Percentiles rank a stretch among this genome's conserved stretches.
These are phyloP conservation scores for Neofelis nebulosa DNA, from an alignment of 2,113 vertebrate genomes.

Conservation along the genomic window DNA sequence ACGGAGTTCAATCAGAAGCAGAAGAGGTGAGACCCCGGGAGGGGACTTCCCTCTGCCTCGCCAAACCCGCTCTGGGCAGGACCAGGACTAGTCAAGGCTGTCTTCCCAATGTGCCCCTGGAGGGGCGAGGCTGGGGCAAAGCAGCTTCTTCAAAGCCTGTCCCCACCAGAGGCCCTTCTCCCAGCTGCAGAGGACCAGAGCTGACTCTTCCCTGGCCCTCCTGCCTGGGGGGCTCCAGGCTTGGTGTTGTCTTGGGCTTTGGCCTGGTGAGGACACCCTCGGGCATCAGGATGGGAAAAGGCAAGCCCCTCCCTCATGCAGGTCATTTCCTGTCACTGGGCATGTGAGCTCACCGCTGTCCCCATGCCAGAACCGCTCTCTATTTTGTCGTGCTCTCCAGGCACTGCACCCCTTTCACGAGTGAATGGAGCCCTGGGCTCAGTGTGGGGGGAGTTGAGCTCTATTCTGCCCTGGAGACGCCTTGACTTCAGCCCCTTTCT, in stretches of 20 bases:
- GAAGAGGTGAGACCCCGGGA: accelerated
- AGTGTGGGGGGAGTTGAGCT: accelerated
- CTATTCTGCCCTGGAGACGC: neutral
- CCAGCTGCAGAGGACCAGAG: accelerated
- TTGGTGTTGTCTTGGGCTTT: neutral
- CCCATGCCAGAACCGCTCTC: accelerated
- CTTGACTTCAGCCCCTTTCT: neutral
- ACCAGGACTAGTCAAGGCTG: neutral
- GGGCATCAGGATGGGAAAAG: neutral
- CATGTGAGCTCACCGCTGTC: accelerated
- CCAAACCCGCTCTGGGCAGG: no score
- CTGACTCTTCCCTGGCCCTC: neutral
- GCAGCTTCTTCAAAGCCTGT: neutral
- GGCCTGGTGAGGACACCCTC: neutral
- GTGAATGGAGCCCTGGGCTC: neutral
- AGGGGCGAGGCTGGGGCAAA: neutral
- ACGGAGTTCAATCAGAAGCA: neutral
- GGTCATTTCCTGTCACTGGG: no score
- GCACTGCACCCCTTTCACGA: accelerated
- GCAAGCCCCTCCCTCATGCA: accelerated
- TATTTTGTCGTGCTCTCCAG: no score
- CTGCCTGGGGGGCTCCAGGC: neutral
- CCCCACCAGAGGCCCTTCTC: neutral
- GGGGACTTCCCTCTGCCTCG: neutral
- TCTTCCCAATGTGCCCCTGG: neutral